Evolutionary conservation across 2,113 vertebrate species (phyloP).

Genomic region (Syrrhaptes paradoxus): DNA sequence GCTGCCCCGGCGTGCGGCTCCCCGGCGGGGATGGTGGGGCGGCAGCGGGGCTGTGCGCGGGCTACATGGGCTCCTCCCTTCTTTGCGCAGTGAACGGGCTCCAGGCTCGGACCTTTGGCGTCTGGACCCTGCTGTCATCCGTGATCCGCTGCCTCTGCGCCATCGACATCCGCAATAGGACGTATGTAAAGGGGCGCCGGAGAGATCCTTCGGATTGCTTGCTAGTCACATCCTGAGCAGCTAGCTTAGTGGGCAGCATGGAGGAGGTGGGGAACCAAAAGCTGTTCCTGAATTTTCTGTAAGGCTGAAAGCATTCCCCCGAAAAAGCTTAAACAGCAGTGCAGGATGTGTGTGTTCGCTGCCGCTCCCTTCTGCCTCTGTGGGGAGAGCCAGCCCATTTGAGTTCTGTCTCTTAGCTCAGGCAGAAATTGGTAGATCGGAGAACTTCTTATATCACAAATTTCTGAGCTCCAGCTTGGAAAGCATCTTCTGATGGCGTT

Average conservation of each 20-base stretch:
- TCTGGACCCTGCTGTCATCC: constrained; percentile 94
- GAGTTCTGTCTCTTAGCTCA: background rate
- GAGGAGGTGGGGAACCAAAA: background rate
- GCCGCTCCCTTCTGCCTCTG: background rate
- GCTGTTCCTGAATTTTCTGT: background rate
- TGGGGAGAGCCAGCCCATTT: rapidly evolving
- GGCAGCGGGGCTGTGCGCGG: background rate
- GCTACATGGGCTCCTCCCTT: background rate
- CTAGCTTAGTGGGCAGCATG: background rate
- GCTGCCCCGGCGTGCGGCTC: background rate
- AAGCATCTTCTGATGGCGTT: background rate
- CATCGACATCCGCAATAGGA: constrained; percentile 93
- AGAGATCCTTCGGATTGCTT: background rate
- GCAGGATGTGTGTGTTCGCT: background rate
- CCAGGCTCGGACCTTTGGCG: constrained; percentile 94
- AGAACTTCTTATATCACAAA: background rate
- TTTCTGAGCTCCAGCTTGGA: background rate
- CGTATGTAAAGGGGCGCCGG: constrained; percentile 75
- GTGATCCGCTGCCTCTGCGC: constrained; percentile 93
- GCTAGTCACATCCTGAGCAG: background rate
- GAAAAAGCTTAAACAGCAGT: too few species aligned
- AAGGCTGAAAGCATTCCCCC: background rate
- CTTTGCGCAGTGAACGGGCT: constrained; percentile 89
- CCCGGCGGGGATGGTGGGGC: background rate
- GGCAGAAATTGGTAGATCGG: background rate